Base-by-base conservation (phyloP, 2,888 invertebrate genomes). In the Deilephila porcellus region DNA sequence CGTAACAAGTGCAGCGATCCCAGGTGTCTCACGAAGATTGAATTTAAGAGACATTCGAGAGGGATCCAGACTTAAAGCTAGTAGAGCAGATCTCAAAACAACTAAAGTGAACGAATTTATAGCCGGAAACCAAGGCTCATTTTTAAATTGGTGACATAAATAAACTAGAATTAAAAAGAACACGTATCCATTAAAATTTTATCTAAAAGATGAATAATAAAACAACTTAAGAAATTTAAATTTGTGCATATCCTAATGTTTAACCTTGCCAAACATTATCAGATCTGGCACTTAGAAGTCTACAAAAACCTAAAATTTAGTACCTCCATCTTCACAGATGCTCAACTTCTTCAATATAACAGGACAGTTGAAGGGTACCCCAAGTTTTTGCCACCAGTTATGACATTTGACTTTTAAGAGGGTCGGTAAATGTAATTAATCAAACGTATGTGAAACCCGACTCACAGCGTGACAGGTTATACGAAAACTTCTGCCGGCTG, bases 341-440 rank as follows among this genome's bases (percentile, higher is more conserved):
- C 70, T 17, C 34, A 71, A 71, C 71, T 71, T 59, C n/a, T 71
- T 59, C 67, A 52, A 52, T 52, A 52, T 25, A 67, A 67, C 52
- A 67, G 52, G 67, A 67, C 45, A 17, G 67, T 5, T 59, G 37
- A 59, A 73, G 8, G 64, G 63, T 60, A 60, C 73, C 82, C 75
- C 73, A 82, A 86, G 81, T 90, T 90, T 91, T 90, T 88, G 88
- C 85, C 81, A 76, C 78, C 82, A 80, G 82, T 86, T 87, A 88
- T 88, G 89, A 91, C 88, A 83, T 86, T 87, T 89, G 89, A 90
- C 89, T 89, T 86, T 87, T 86, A 86, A 88, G 88, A 88, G 90
- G 90, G 89, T 88, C 79, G 75, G 75, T 76, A 77, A 84, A 85
- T 84, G 82, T 90, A 88, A 91, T 92, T 91, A 91, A 92, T 92